Evolutionary conservation across 2,888 invertebrate species (phyloP).

Genomic region (Erebia ligea): DNA sequence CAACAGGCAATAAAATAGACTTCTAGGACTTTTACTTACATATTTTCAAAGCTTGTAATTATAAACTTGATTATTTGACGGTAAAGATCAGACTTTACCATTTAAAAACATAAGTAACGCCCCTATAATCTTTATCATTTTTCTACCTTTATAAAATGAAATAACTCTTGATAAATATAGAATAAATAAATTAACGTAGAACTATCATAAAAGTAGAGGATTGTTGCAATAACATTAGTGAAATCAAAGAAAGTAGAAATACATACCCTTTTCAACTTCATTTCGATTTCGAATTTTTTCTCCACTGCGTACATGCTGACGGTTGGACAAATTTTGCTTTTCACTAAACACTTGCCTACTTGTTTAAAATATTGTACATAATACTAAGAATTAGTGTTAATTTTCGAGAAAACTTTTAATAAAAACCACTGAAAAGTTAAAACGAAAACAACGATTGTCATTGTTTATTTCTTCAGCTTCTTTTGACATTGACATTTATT

Average conservation of each 20-base stretch:
- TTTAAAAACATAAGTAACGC: constrained; percentile 38
- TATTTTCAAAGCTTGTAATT: background rate
- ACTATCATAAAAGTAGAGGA: background rate
- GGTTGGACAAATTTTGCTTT: background rate
- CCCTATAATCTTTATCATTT: constrained; percentile 24
- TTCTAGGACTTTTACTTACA: background rate
- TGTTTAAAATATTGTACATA: background rate
- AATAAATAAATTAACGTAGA: background rate
- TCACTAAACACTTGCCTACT: background rate
- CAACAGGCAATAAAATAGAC: background rate
- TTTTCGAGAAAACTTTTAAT: background rate
- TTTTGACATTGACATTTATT: background rate
- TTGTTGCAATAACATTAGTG: background rate
- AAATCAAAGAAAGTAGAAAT: background rate
- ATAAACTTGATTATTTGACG: background rate
- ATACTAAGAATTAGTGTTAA: background rate
- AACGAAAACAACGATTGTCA: background rate
- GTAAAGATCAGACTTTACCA: background rate
- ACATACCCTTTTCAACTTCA: constrained; percentile 83
- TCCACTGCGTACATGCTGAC: constrained; percentile 74
- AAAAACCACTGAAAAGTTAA: no score
- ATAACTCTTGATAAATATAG: background rate
- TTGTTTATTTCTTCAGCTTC: no score
- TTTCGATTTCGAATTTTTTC: constrained; percentile 84
- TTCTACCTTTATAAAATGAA: background rate